Conservation (phyloP, 1,140 invertebrate species). For the Aphelenchoides avenae region DNA sequence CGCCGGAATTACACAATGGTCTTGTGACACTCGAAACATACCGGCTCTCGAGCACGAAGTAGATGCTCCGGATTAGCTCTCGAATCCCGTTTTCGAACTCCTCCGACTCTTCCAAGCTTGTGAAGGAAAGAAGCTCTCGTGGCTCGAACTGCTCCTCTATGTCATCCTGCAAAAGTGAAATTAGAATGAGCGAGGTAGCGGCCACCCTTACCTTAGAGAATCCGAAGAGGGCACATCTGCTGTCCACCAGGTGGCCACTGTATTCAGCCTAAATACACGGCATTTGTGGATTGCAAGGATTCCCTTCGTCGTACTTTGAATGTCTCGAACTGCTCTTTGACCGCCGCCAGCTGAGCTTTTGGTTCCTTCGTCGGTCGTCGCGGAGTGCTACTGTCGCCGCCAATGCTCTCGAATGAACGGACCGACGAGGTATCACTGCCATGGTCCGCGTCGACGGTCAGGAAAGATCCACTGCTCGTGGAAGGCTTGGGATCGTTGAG, state of each 20-base stretch:
- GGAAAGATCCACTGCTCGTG: no score
- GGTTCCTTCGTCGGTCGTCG: conserved; percentile 6
- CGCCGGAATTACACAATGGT: no score
- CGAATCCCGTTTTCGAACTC: conserved; percentile 46
- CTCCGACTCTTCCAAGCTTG: conserved; percentile 32
- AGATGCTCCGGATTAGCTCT: conserved; percentile 52
- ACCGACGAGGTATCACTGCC: neutral
- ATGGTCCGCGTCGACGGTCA: no score
- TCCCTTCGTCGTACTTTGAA: no score
- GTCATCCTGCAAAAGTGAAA: conserved; percentile 18
- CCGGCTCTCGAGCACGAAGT: conserved; percentile 52
- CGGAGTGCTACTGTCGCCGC: conserved; percentile 16
- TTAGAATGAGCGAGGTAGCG: neutral
- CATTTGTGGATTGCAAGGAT: no score
- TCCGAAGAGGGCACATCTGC: conserved; percentile 46
- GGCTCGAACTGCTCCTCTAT: conserved; percentile 18
- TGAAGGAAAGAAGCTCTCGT: conserved; percentile 27
- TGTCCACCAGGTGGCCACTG: conserved; percentile 37
- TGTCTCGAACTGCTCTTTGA: no score
- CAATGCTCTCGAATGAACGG: neutral
- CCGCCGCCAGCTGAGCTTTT: no score
- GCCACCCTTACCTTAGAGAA: conserved; percentile 25
- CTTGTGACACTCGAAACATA: no score
- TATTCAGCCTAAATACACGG: conserved; percentile 43
- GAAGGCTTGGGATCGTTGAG: neutral